phyloP scores from a whole-genome alignment of 2,113 vertebrate genomes.

The Sorex fumeus region DNA sequence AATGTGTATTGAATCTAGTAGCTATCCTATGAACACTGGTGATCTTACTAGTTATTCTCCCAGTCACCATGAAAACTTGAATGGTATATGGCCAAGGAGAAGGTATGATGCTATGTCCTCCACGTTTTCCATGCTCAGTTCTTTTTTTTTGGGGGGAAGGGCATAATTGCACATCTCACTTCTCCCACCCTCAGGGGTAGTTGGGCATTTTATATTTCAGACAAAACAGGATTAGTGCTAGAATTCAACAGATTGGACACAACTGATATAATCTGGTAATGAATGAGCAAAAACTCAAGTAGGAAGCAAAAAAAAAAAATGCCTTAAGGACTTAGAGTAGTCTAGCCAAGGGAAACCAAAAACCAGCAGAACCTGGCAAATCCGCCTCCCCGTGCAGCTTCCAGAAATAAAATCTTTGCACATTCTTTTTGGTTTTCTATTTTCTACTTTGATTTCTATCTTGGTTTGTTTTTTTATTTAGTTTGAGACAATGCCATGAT shows the following conservation, averaged over 20 bases:
- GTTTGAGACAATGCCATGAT: conserved; percentile 58
- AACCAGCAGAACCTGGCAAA: neutral
- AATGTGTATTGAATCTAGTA: conserved; percentile 38
- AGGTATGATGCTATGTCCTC: neutral
- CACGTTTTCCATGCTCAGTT: neutral
- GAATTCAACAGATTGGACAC: neutral
- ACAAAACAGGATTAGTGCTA: conserved; percentile 17
- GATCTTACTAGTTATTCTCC: conserved; percentile 41
- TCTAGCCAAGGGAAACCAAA: neutral
- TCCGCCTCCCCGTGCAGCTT: neutral
- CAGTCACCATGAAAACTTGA: conserved; percentile 34
- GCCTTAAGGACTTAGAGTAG: neutral
- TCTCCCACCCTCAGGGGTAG: neutral
- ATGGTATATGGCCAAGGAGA: neutral
- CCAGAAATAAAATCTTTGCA: conserved; percentile 50
- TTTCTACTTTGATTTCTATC: neutral
- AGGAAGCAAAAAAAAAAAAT: neutral
- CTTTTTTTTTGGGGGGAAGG: neutral
- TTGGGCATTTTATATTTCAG: neutral
- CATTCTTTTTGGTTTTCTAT: neutral
- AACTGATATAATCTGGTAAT: neutral
- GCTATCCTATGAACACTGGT: neutral
- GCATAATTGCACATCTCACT: neutral
- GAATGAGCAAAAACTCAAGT: neutral
- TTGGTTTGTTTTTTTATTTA: neutral